Evolutionary conservation across 2,113 vertebrate genomes (phyloP), one percentile per base, ranked within the genome.

Genomic region (Xiphophorus couchianus): DNA sequence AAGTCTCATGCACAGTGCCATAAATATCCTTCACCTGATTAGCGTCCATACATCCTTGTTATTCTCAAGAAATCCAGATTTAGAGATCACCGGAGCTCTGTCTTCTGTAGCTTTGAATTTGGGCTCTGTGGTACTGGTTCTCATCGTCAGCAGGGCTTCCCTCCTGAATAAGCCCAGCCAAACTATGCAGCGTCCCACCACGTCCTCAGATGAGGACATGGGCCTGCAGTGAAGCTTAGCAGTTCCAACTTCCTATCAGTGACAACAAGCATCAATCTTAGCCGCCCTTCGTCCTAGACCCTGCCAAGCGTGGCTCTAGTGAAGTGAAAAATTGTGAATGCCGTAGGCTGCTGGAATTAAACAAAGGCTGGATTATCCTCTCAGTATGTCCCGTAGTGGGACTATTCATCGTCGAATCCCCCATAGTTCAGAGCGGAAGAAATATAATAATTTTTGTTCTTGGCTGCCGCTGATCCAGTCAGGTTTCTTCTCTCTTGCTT

Each of bases 201-300:
- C 95, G 96, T 88, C 79, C 80, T 89, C 93, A 94, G 93, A 96
- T 93, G 92, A 96, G 94, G 95, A 96, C 95, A 93, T 88, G 93
- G 95, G 86, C 90, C 93, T 95, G 94, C 96, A 96, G 94, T 92
- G 95, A 95, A 95, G 95, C 96, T 93, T 93, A 96, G 95, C 95
- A 78, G 94, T 94, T 93, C 95, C 91, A 90, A 95, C 95, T 97
- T 98, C 96, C 97, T 96, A 95, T 89, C 83, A 80, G 90, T 96
- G 96, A 98, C 96, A 97, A 94, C 86, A 89, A 73, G 90, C 96
- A 97, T 98, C 95, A 96, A 97, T 97, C 96, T 97, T 96, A 84
- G 88, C 88, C 86, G 81, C 90, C 95, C 94, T 93, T 94, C 94
- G 85, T 91, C 90, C 84, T 85, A 85, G 94, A 94, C 29, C 82